These are phyloP conservation scores for Cladopsammia gracilis DNA, from an alignment of 64 coral and sea anemone species.

Conservation along the genomic window DNA sequence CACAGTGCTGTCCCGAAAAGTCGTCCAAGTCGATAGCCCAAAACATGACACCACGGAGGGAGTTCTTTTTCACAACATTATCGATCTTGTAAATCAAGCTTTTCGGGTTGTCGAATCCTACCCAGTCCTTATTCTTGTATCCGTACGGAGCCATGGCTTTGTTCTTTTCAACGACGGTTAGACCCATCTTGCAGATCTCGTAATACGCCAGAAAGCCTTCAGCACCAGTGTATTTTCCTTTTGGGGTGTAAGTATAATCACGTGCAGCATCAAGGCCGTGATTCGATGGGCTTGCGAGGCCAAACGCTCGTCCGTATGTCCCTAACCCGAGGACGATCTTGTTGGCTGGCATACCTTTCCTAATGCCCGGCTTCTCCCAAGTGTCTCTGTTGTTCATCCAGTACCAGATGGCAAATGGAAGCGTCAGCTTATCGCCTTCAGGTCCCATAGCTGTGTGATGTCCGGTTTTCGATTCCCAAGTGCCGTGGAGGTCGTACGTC, in stretches of 20 bases:
- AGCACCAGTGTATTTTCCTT: conserved; percentile 68
- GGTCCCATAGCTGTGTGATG: conserved; percentile 82
- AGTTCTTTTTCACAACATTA: conserved; percentile 69
- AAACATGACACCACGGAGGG: conserved; percentile 76
- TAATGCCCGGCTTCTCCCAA: conserved; percentile 72
- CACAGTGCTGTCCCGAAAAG: conserved; percentile 71
- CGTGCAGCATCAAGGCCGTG: conserved; percentile 50
- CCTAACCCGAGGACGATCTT: conserved; percentile 72
- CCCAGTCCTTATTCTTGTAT: conserved; percentile 61
- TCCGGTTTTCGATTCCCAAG: conserved; percentile 73
- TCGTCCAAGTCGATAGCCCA: conserved; percentile 82
- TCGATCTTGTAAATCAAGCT: conserved; percentile 75
- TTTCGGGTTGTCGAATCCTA: conserved; percentile 61
- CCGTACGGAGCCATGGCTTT: conserved; percentile 77
- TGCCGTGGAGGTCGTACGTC: conserved; percentile 84
- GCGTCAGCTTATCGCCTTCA: conserved; percentile 73
- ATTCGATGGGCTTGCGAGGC: background rate
- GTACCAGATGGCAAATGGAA: conserved; percentile 71
- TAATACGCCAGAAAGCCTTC: conserved; percentile 76
- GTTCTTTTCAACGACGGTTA: conserved; percentile 59
- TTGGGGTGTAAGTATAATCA: conserved; percentile 57
- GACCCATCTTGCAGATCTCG: conserved; percentile 70
- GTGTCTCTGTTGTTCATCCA: conserved; percentile 85
- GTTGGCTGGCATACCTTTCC: conserved; percentile 79
- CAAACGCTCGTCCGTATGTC: conserved; percentile 72